phyloP scores from a whole-genome alignment of 2,888 invertebrate species.

The Pterostichus niger region DNA sequence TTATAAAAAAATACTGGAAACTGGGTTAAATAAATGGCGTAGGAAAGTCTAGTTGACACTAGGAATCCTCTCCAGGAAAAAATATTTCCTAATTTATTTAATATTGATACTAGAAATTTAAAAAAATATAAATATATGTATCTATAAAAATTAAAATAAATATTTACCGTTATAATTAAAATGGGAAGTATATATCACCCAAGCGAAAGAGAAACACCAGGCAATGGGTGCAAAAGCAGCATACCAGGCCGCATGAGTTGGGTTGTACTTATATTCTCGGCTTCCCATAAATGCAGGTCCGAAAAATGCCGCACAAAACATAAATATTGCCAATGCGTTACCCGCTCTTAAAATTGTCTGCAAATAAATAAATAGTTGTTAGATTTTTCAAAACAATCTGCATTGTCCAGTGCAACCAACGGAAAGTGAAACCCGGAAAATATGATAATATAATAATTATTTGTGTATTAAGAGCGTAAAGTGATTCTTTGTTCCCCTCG shows the following conservation, averaged over 20 bases:
- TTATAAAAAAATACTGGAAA: conserved; percentile 86
- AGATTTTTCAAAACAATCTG: no score
- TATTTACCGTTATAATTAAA: conserved; percentile 80
- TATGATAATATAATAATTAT: no score
- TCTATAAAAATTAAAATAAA: no score
- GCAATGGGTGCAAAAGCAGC: conserved; percentile 85
- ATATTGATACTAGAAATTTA: not conserved
- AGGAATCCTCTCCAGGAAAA: conserved; percentile 82
- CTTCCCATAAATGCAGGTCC: conserved; percentile 84
- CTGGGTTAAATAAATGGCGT: conserved; percentile 85
- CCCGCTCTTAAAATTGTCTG: conserved; percentile 79
- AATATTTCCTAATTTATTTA: conserved; percentile 76
- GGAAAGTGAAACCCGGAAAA: no score
- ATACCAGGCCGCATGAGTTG: conserved; percentile 83
- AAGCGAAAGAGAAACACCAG: conserved; percentile 84
- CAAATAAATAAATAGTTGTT: conserved; percentile 57
- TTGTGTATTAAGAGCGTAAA: no score
- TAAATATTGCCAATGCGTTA: conserved; percentile 79
- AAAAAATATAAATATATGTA: not conserved
- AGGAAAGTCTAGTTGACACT: conserved; percentile 84
- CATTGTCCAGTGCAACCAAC: no score
- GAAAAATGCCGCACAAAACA: conserved; percentile 80
- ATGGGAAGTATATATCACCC: conserved; percentile 83
- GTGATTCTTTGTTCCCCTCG: no score
- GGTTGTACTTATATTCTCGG: conserved; percentile 81